Conservation (phyloP, 2,888 invertebrate species). For the Lithophane leautieri region DNA sequence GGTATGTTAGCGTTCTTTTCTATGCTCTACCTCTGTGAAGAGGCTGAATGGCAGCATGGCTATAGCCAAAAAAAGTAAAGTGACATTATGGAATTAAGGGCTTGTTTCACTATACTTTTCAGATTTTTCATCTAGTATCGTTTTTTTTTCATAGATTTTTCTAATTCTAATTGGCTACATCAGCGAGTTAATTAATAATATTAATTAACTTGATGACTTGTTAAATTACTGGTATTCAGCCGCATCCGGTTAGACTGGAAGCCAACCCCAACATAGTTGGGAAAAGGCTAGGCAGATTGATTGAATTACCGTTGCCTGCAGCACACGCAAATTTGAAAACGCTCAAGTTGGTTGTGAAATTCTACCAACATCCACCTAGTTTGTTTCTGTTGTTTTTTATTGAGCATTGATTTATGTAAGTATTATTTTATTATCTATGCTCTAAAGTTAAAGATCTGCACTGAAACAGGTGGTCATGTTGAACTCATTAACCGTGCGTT, state of each 20-base stretch:
- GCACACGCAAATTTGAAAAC: background rate
- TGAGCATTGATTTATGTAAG: background rate
- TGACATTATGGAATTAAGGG: constrained; percentile 8
- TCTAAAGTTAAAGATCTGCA: background rate
- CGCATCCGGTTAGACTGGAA: no score
- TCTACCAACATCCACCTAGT: background rate
- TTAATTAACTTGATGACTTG: background rate
- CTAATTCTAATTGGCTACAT: background rate
- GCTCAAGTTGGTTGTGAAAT: constrained; percentile 29
- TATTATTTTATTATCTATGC: background rate
- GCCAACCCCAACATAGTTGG: no score
- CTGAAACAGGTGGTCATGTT: background rate
- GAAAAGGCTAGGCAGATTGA: no score
- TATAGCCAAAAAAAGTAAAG: background rate
- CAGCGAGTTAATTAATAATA: background rate
- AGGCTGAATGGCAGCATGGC: background rate
- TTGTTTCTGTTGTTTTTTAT: background rate
- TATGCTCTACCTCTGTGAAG: background rate
- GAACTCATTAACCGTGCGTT: no score
- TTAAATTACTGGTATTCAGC: no score
- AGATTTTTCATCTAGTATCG: background rate
- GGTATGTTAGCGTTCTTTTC: background rate
- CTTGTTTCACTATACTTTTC: constrained; percentile 10
- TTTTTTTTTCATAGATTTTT: background rate
- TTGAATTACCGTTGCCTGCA: background rate